phyloP scores from a whole-genome alignment of 92 coral and sea anemone genomes.

The Porites divaricata region DNA sequence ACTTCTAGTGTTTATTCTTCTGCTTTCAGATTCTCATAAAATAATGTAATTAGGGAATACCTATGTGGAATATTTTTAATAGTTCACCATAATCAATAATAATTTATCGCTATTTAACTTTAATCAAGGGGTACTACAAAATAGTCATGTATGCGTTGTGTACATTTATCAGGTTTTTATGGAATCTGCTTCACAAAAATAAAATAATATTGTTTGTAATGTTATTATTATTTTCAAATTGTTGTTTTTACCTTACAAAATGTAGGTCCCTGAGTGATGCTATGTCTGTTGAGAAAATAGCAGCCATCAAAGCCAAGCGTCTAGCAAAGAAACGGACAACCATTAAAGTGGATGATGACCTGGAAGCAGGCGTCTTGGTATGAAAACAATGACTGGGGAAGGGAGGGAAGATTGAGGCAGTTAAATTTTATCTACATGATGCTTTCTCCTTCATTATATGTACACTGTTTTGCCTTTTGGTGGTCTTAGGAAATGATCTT shows the following conservation, averaged over 20 bases:
- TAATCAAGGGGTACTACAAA: too few species aligned
- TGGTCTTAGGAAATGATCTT: neutral
- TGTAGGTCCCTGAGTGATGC: conserved; percentile 97
- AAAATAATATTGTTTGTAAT: neutral
- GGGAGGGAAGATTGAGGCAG: neutral
- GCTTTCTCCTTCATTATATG: too few species aligned
- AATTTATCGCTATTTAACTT: too few species aligned
- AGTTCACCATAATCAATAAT: too few species aligned
- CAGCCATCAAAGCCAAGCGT: conserved; percentile 99
- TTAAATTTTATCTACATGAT: too few species aligned
- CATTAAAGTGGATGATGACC: conserved; percentile 92
- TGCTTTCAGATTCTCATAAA: too few species aligned
- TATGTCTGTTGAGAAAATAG: conserved; percentile 98
- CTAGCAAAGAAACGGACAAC: conserved; percentile 97
- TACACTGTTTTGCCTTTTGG: too few species aligned
- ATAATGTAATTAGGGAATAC: too few species aligned
- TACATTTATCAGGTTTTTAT: too few species aligned
- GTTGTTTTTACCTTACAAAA: neutral
- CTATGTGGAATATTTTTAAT: too few species aligned
- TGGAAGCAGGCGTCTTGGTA: conserved; percentile 95
- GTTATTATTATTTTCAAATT: neutral
- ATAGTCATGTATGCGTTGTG: too few species aligned
- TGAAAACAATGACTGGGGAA: conserved; percentile 7
- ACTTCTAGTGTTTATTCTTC: too few species aligned
- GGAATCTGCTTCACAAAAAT: neutral